A percentile compares a stretch with the other conserved stretches of the same genome.
These are phyloP conservation scores for Chlamydotis undulata DNA, from an alignment of 2,113 vertebrate species.

Conservation along the genomic window DNA sequence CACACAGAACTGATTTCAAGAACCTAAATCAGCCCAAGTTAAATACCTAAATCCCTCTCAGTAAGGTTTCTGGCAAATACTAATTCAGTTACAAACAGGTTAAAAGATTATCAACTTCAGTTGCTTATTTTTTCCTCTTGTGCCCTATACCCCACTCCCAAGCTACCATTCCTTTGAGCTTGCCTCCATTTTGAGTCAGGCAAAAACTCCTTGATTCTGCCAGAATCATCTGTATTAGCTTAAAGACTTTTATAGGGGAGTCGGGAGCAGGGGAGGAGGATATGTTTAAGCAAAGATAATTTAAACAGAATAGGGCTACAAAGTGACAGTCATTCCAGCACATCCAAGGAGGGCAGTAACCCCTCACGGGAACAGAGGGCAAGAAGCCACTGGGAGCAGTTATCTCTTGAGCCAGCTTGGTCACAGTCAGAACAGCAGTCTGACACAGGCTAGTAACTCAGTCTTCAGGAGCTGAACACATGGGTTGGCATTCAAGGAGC, in stretches of 20 bases:
- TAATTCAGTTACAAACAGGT: neutral
- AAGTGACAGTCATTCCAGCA: neutral
- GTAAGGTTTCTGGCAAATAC: neutral
- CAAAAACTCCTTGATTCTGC: neutral
- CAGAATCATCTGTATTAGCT: neutral
- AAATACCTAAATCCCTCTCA: neutral
- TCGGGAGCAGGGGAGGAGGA: neutral
- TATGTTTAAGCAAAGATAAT: neutral
- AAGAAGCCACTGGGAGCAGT: neutral
- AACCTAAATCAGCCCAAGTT: neutral
- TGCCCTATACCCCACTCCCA: neutral
- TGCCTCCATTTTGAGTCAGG: neutral
- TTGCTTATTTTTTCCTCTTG: neutral
- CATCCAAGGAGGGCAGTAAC: neutral
- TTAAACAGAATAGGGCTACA: neutral
- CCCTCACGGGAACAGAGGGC: accelerated
- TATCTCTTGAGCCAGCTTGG: neutral
- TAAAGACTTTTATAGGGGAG: neutral
- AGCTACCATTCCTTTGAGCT: neutral
- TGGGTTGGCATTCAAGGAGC: neutral
- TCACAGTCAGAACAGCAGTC: neutral
- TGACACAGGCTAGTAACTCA: neutral
- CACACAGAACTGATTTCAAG: neutral
- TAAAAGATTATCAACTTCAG: neutral
- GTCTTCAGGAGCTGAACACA: neutral